Conservation (phyloP, 2,888 invertebrate genomes). For the Kuschelorhynchus macadamiae region DNA sequence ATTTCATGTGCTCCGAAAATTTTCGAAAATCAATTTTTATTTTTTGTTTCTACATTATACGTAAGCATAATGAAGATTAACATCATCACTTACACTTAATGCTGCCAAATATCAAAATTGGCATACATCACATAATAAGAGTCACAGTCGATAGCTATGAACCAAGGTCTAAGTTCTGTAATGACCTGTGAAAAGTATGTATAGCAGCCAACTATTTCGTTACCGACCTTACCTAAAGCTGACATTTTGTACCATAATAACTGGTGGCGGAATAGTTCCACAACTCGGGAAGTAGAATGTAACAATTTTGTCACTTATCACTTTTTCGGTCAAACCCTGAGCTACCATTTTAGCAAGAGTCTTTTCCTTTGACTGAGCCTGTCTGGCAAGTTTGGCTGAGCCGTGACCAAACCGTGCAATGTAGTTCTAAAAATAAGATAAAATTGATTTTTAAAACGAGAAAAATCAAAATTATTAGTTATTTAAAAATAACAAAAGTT, state of each 20-base stretch:
- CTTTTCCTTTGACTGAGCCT: conserved; percentile 99
- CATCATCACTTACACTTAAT: no score
- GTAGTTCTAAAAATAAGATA: conserved; percentile 80
- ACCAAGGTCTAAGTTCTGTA: no score
- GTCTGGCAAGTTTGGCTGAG: conserved; percentile 97
- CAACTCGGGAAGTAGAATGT: conserved; percentile 97
- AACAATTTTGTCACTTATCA: conserved; percentile 89
- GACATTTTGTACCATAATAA: conserved; percentile 99
- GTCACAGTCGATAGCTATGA: no score
- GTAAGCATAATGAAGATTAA: no score
- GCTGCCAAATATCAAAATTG: no score
- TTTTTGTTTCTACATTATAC: no score
- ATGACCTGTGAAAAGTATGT: no score
- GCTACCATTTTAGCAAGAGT: conserved; percentile 99
- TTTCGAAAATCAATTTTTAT: no score
- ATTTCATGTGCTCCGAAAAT: no score
- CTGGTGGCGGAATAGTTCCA: conserved; percentile 97
- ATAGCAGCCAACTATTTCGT: no score
- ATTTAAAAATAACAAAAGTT: neutral
- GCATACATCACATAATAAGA: no score
- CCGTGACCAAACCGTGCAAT: conserved; percentile 99
- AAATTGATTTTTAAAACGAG: neutral
- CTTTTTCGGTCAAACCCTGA: conserved; percentile 96
- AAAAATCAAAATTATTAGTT: neutral
- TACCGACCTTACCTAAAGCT: conserved; percentile 92